phyloP scores from a whole-genome alignment of 2,797 vertebrate species.

The Parambassis ranga region DNA sequence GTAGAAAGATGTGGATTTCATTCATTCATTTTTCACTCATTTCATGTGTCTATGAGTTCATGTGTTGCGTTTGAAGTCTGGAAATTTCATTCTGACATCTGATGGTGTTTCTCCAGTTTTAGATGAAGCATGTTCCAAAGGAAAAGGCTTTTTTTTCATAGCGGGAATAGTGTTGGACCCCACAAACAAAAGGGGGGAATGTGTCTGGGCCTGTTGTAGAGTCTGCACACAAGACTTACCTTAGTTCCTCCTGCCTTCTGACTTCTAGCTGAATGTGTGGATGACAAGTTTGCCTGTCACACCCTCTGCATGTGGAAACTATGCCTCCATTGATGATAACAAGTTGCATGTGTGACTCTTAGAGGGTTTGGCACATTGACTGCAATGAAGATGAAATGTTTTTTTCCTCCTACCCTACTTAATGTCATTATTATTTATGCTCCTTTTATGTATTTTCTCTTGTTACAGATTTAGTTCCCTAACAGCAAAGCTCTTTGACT shows the following conservation, averaged over 20 bases:
- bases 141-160: conserved; percentile 4
- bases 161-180: conserved; percentile 34
- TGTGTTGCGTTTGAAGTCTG: conserved; percentile 61
- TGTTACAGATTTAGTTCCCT: conserved; percentile 37
- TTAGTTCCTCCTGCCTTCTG: conserved; percentile 61
- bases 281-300: conserved; percentile 72
- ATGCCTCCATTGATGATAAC: conserved; percentile 66
- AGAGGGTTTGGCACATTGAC: conserved; percentile 60
- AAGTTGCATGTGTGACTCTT: conserved; percentile 79
- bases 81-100: conserved; percentile 56
- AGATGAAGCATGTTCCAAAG: conserved; percentile 55
- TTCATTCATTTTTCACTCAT: conserved; percentile 78
- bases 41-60: conserved; percentile 77
- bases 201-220: conserved; percentile 44
- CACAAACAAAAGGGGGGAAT: conserved; percentile 26
- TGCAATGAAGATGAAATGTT: conserved; percentile 46
- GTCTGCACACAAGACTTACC: conserved; percentile 53
- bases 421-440: conserved; percentile 27
- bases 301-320: conserved; percentile 78
- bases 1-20: conserved; percentile 88
- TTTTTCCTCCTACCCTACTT: conserved; percentile 33
- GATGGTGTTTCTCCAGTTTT: conserved; percentile 39
- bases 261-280: conserved; percentile 69
- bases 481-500: conserved; percentile 28
- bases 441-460: conserved; percentile 11